Conservation (phyloP, 2,888 invertebrate genomes). For the Conus canariensis region DNA sequence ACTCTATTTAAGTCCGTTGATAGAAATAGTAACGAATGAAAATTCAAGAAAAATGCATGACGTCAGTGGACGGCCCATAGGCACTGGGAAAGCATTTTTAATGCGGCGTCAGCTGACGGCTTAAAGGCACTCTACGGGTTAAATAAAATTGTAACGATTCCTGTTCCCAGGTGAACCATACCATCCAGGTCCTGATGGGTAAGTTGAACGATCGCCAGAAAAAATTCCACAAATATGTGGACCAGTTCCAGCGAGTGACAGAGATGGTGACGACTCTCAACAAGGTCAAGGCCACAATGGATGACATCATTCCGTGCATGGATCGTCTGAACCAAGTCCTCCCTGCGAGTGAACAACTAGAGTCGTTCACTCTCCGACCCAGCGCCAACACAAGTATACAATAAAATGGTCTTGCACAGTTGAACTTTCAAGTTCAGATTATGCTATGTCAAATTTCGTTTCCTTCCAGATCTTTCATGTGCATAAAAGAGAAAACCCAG, state of each 20-base stretch:
- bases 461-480: neutral
- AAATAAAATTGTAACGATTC: too few relatives aligned
- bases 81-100: too few relatives aligned
- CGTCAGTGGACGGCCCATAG: too few relatives aligned
- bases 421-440: neutral
- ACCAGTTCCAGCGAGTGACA: constrained; percentile 89
- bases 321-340: constrained; percentile 91
- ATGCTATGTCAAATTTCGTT: neutral
- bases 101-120: too few relatives aligned
- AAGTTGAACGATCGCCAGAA: constrained; percentile 90
- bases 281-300: constrained; percentile 89
- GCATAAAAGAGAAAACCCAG: neutral
- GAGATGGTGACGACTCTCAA: constrained; percentile 91
- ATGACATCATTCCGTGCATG: constrained; percentile 91
- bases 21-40: too few relatives aligned
- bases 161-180: constrained; percentile 84
- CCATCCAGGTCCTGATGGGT: constrained; percentile 85
- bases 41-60: too few relatives aligned
- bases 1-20: too few relatives aligned
- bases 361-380: constrained; percentile 84
- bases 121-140: too few relatives aligned
- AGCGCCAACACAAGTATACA: constrained; percentile 11
- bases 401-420: neutral
- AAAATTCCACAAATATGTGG: constrained; percentile 90
- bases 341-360: constrained; percentile 89